Base-by-base conservation (phyloP, 1,140 invertebrate species). In the Ooceraea biroi region DNA sequence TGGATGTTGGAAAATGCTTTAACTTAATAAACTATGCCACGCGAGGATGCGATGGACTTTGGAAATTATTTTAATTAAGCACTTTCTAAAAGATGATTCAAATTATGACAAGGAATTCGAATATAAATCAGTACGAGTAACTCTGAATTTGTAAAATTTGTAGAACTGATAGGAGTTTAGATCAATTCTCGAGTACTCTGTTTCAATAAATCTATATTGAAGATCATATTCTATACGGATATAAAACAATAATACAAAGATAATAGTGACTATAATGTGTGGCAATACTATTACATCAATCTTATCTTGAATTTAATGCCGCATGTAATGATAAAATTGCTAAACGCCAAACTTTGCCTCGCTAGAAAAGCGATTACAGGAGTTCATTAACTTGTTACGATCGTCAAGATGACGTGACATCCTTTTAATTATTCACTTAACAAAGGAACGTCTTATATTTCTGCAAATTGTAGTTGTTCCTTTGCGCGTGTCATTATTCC, bases 11-110 rank as follows among this genome's bases (percentile, higher is more conserved):
- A 80, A 80, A 80, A 80, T 57, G 76, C 65, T 80, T 80, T 57
- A 80, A 80, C 76, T 71, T 71, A 65, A 80, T 80, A 80, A 80
- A 80, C 76, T 78, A 69, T 78, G 63, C 63, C 48, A 36, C 7
- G 41, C 65, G 66, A 22, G 76, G 25, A 57, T 48, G 25, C 69
- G 76, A 80, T 71, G 68, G 50, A 80, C 76, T 80, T 80, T 80
- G 68, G 66, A 80, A 80, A 80, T 80, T 80, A 80, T 69, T 80
- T 80, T 69, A 80, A 80, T 80, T 80, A 80, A 80, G 65, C 65
- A 71, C 65, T 57, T 69, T 80, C 36, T 36, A 14, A 30, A 12
- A 36, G 17, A 57, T 50, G 50, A 58, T 58, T 69, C n/a, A 57
- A 71, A 46, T 71, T 80, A 44, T 65, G 36, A 80, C 46, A 46